Percentiles rank a stretch among this genome's conserved stretches.
Evolutionary conservation across 1,140 invertebrate genomes (phyloP).

Genomic region (Schlechtendalia chinensis): DNA sequence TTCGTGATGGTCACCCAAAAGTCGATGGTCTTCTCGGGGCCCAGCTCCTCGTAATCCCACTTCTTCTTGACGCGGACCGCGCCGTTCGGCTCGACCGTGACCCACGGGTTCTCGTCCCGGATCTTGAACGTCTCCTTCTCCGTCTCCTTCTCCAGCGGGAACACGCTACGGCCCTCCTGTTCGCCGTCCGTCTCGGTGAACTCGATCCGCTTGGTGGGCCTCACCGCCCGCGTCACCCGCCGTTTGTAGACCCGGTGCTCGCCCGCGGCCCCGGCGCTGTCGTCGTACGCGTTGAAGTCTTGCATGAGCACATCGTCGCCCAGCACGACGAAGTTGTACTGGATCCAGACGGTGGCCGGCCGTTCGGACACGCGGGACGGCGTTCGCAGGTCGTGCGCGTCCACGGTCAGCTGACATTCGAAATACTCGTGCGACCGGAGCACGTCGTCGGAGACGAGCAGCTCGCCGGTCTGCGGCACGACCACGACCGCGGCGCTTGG

Average conservation of each 20-base stretch:
- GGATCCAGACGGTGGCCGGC: constrained; percentile 72
- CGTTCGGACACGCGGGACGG: constrained; percentile 65
- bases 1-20: constrained; percentile 95
- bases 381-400: constrained; percentile 76
- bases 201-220: constrained; percentile 88
- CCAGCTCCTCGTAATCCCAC: constrained; percentile 94
- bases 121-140: constrained; percentile 91
- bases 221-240: constrained; percentile 79
- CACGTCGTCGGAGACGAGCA: constrained; percentile 76
- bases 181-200: constrained; percentile 89
- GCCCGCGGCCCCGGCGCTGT: constrained; percentile 62
- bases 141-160: constrained; percentile 86
- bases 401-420: constrained; percentile 69
- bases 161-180: constrained; percentile 81
- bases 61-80: constrained; percentile 91
- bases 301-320: constrained; percentile 62
- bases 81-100: constrained; percentile 85
- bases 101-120: constrained; percentile 89
- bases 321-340: constrained; percentile 67
- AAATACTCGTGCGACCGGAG: constrained; percentile 61
- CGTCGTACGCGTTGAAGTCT: constrained; percentile 57
- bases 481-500: constrained; percentile 78
- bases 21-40: constrained; percentile 93
- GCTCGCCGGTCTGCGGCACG: constrained; percentile 86
- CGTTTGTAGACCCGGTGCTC: constrained; percentile 72